Percentiles rank a stretch among this genome's conserved stretches.
Conservation (phyloP, 2,888 invertebrate species). For the Ichneumoninae sp. region DNA sequence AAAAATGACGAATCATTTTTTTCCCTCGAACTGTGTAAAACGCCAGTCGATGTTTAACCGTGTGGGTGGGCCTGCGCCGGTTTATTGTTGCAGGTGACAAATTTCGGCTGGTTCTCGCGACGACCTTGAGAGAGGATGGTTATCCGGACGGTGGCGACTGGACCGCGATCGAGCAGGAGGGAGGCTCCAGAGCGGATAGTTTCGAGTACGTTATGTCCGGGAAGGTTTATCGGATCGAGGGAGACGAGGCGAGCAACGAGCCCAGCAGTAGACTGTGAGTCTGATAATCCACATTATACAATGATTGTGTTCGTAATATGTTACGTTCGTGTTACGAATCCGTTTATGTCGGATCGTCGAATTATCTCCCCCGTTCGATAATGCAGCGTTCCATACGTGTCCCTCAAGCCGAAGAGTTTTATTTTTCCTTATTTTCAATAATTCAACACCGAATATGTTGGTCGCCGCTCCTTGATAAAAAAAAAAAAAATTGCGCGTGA, state of each 20-base stretch:
- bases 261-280: constrained; percentile 92
- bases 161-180: constrained; percentile 95
- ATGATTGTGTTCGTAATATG: neutral
- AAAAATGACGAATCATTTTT: neutral
- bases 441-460: neutral
- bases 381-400: neutral
- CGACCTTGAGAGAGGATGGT: constrained; percentile 98
- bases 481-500: neutral
- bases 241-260: constrained; percentile 96
- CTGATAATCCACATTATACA: constrained; percentile 26
- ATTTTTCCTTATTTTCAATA: no score
- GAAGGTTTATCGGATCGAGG: constrained; percentile 98
- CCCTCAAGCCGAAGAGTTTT: neutral
- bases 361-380: neutral
- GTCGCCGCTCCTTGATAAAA: no score
- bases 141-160: constrained; percentile 97
- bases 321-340: neutral
- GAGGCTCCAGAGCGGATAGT: constrained; percentile 94
- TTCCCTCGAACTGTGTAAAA: neutral
- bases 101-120: constrained; percentile 96
- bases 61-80: neutral
- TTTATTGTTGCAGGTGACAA: constrained; percentile 78
- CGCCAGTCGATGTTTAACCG: neutral
- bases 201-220: constrained; percentile 99
- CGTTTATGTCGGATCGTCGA: neutral